These are phyloP conservation scores for Aurelia sp. DNA, from an alignment of 30 jellyfish, hydroid and myxozoan species.

Conservation along the genomic window DNA sequence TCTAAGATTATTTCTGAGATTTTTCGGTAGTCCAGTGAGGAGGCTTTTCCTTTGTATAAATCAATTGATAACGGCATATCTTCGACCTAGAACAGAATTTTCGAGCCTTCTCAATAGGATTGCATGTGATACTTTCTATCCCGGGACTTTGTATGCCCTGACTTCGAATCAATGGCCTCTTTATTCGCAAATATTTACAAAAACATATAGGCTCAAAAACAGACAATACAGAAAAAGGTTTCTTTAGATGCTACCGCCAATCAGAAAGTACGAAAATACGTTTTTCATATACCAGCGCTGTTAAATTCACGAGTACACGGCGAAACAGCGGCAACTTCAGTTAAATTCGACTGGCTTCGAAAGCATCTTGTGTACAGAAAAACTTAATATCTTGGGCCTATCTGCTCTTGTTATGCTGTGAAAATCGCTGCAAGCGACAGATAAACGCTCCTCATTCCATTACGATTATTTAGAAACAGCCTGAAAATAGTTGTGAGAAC, in stretches of 20 bases:
- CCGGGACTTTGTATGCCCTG: slow-evolving; percentile 20
- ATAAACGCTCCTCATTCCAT: not conserved
- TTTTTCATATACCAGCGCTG: slow-evolving; percentile 19
- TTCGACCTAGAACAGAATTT: not conserved
- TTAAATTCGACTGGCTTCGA: too few relatives aligned
- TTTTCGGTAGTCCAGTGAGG: too few relatives aligned
- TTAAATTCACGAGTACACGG: slow-evolving; percentile 12
- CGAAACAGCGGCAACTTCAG: not conserved
- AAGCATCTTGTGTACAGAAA: too few relatives aligned
- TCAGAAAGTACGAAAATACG: slow-evolving; percentile 42
- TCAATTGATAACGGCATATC: too few relatives aligned
- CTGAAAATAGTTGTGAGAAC: slow-evolving; percentile 30
- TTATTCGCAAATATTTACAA: slow-evolving; percentile 53
- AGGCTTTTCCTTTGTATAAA: too few relatives aligned
- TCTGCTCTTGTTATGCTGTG: not conserved
- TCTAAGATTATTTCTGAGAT: too few relatives aligned
- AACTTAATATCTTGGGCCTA: not conserved
- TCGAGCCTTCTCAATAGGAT: slow-evolving; percentile 24
- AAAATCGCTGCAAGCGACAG: slow-evolving; percentile 3
- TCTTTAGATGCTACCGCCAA: slow-evolving; percentile 61
- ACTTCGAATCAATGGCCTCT: slow-evolving; percentile 55
- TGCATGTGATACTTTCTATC: slow-evolving; percentile 29
- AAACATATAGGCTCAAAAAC: slow-evolving; percentile 71
- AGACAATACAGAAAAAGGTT: slow-evolving; percentile 46
- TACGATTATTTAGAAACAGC: slow-evolving; percentile 20